Conservation (phyloP, 2,797 vertebrate species). For the Aselliscus stoliczkanus region DNA sequence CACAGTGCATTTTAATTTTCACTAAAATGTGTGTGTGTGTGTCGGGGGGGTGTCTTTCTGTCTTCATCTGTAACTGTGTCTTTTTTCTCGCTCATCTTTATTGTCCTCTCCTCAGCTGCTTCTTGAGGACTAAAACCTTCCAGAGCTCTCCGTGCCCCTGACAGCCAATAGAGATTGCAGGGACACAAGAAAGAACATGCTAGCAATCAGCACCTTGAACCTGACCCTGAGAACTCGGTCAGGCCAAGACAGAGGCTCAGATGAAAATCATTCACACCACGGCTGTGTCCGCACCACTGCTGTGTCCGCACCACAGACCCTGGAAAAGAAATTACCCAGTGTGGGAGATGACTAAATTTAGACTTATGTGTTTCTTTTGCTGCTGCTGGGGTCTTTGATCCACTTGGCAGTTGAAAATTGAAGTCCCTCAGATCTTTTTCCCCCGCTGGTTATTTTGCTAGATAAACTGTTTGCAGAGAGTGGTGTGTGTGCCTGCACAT, state of each 20-base stretch:
- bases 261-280: background rate
- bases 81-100: background rate
- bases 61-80: background rate
- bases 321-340: background rate
- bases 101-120: background rate
- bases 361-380: background rate
- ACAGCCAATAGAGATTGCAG: background rate
- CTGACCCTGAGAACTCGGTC: background rate
- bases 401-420: constrained; percentile 56
- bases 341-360: constrained; percentile 42
- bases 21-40: background rate
- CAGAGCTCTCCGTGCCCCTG: background rate
- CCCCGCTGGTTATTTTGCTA: constrained; percentile 31
- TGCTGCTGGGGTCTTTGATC: constrained; percentile 53
- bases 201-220: background rate
- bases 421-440: constrained; percentile 44
- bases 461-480: constrained; percentile 24
- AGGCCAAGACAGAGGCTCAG: background rate
- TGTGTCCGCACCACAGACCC: background rate
- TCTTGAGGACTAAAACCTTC: background rate
- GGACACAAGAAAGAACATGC: background rate
- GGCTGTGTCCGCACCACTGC: background rate
- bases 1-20: background rate
- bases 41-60: background rate
- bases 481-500: background rate